Evolutionary conservation across 2,888 invertebrate species (phyloP).

Genomic region (Orthonychiurus folsomi): DNA sequence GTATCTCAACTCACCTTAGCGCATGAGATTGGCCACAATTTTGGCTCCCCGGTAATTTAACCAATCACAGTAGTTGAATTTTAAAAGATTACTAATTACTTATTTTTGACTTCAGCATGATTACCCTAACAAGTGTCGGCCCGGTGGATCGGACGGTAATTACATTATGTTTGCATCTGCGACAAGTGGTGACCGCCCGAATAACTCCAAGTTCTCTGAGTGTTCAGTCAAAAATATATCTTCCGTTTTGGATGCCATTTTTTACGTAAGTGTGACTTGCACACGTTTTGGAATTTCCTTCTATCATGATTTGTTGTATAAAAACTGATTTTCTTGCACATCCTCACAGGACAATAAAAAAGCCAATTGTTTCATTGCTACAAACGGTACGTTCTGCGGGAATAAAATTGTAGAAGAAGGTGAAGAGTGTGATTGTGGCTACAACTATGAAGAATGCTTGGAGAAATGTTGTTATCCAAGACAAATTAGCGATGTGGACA

Average conservation of each 20-base stretch:
- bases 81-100: no score
- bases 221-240: constrained; percentile 94
- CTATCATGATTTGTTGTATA: no score
- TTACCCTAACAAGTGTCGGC: constrained; percentile 79
- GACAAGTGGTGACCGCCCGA: constrained; percentile 92
- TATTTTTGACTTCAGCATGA: constrained; percentile 63
- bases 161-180: constrained; percentile 99
- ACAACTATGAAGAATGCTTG: constrained; percentile 81
- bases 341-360: constrained; percentile 83
- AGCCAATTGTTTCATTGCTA: constrained; percentile 85
- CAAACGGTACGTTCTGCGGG: constrained; percentile 93
- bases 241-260: constrained; percentile 80
- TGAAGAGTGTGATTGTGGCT: constrained; percentile 97
- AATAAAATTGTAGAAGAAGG: constrained; percentile 97
- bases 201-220: constrained; percentile 93
- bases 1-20: constrained; percentile 96
- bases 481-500: constrained; percentile 60
- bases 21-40: constrained; percentile 98
- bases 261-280: no score
- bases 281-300: no score
- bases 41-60: constrained; percentile 80
- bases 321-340: no score
- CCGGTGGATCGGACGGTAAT: constrained; percentile 87
- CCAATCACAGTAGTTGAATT: no score
- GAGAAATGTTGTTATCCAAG: constrained; percentile 90